A percentile compares a stretch with the other conserved stretches of the same genome.
Evolutionary conservation across 1,140 invertebrate genomes (phyloP).

Genomic region (Olivierus martensii): DNA sequence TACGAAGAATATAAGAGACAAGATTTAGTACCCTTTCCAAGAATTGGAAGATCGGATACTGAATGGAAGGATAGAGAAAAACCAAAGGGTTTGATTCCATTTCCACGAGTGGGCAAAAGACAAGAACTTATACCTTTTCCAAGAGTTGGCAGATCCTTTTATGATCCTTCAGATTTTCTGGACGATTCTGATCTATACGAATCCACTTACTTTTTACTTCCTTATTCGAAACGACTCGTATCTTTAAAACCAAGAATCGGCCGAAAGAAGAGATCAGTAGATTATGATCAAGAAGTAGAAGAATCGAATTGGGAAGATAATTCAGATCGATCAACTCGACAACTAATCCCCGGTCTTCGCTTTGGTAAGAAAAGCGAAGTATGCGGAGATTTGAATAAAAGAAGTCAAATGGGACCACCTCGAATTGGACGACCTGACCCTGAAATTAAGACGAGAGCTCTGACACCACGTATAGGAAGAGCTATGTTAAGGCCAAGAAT

Average conservation of each 20-base stretch:
- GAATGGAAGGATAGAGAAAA: not conserved
- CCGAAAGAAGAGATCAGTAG: conserved; percentile 15
- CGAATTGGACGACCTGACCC: too few species aligned
- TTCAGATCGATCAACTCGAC: not conserved
- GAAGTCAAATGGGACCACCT: too few species aligned
- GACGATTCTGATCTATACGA: not conserved
- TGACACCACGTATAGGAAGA: conserved; percentile 1
- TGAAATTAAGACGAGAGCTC: too few species aligned
- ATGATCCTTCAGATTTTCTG: not conserved
- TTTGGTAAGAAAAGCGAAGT: not conserved
- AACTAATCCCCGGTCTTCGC: not conserved
- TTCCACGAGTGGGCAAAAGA: conserved; percentile 13
- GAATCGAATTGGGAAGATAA: not conserved
- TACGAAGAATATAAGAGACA: conserved; percentile 13
- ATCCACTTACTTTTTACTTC: too few species aligned
- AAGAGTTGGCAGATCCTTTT: conserved; percentile 1
- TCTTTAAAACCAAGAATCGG: conserved; percentile 14
- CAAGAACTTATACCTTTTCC: conserved; percentile 13
- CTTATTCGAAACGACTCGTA: not conserved
- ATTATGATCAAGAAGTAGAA: not conserved
- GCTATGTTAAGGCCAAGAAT: conserved; percentile 5
- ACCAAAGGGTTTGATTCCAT: conserved; percentile 8
- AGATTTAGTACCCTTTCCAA: conserved; percentile 11
- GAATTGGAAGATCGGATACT: not conserved
- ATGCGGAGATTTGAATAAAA: too few species aligned